Conservation (phyloP, 2,113 vertebrate genomes). For the Phylloscopus trochilus region DNA sequence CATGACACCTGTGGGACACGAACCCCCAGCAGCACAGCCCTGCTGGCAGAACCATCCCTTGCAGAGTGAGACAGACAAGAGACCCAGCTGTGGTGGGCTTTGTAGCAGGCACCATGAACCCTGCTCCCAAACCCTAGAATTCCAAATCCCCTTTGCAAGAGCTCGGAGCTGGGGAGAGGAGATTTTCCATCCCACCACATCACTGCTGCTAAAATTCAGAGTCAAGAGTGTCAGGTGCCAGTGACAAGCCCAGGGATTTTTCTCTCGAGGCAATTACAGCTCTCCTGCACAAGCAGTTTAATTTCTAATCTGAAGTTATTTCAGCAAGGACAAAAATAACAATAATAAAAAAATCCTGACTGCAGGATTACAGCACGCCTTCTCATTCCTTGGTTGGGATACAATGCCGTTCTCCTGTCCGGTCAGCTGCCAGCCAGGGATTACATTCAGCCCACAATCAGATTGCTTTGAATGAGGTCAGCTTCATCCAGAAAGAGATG, state of each 20-base stretch:
- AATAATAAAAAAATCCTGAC: not conserved
- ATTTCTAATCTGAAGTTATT: conserved; percentile 32
- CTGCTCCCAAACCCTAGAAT: not conserved
- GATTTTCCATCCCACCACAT: not conserved
- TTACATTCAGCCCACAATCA: conserved; percentile 34
- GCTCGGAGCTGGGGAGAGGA: not conserved
- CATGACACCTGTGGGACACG: accelerated
- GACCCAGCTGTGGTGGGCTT: accelerated
- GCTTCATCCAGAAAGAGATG: not conserved
- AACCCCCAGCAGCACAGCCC: not conserved
- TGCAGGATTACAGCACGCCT: not conserved
- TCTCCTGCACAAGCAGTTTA: not conserved
- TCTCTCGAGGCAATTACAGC: conserved; percentile 6
- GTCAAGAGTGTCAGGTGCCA: not conserved
- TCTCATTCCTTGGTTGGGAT: not conserved
- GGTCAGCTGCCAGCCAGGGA: not conserved
- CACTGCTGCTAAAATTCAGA: not conserved
- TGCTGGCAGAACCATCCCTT: not conserved
- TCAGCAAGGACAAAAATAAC: conserved; percentile 3
- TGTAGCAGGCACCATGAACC: not conserved
- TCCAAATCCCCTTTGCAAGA: not conserved
- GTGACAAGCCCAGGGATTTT: not conserved
- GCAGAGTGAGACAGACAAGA: not conserved
- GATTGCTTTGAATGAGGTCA: conserved; percentile 43
- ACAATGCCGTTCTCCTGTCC: not conserved